Conservation (phyloP, 2,113 vertebrate genomes). For the Siphamia tubifer region DNA sequence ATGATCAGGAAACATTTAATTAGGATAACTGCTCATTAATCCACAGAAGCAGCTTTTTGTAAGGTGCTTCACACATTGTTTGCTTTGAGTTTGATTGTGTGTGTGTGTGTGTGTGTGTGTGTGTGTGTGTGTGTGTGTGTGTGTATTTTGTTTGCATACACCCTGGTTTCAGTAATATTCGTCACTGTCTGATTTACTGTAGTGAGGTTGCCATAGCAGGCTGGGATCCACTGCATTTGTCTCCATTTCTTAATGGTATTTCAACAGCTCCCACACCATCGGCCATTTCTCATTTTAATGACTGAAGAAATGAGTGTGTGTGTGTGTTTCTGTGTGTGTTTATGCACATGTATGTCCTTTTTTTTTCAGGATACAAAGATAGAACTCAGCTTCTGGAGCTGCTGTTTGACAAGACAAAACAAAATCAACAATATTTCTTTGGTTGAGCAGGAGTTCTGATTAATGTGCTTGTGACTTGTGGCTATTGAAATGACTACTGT, state of each 20-base stretch:
- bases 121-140: conserved; percentile 1
- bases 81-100: conserved; percentile 7
- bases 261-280: conserved; percentile 79
- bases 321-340: conserved; percentile 12
- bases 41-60: conserved; percentile 31
- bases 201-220: conserved; percentile 58
- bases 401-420: conserved; percentile 48
- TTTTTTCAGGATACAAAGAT: conserved; percentile 9
- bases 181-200: conserved; percentile 83
- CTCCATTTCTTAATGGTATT: conserved; percentile 85
- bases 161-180: conserved; percentile 64
- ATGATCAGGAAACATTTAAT: conserved; percentile 75
- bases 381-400: conserved; percentile 27
- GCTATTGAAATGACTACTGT: conserved; percentile 60
- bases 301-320: conserved; percentile 67
- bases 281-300: conserved; percentile 84
- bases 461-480: conserved; percentile 53
- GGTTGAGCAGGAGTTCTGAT: conserved; percentile 53
- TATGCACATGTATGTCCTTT: background rate
- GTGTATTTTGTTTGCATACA: conserved; percentile 45
- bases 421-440: conserved; percentile 48
- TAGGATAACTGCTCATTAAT: conserved; percentile 75
- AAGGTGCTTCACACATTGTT: conserved; percentile 47
- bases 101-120: conserved; percentile 13
- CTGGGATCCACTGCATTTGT: conserved; percentile 78